Evolutionary conservation across 1,140 invertebrate genomes (phyloP).

Genomic region (Metaphire vulgaris): DNA sequence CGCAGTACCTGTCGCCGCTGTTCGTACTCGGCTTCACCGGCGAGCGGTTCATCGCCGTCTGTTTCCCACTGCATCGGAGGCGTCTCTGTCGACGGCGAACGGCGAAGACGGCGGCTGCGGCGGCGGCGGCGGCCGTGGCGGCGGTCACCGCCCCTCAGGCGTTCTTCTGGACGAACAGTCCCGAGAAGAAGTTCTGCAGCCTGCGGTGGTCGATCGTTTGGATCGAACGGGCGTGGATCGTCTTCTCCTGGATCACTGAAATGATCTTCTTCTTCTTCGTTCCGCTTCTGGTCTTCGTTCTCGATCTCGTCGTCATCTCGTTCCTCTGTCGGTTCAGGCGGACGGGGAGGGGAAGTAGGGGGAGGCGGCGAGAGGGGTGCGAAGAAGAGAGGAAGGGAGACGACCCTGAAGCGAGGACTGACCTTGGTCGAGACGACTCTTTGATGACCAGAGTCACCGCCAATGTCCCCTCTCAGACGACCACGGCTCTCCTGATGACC

Average conservation of each 20-base stretch:
- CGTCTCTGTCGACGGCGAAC: neutral
- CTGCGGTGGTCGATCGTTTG: neutral
- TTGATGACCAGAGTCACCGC: neutral
- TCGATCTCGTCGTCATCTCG: neutral
- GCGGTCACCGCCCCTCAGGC: neutral
- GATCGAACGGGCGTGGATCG: neutral
- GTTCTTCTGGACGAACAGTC: neutral
- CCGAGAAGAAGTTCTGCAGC: neutral
- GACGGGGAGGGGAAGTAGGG: neutral
- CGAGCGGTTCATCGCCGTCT: conserved; percentile 17
- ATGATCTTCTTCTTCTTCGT: neutral
- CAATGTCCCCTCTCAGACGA: neutral
- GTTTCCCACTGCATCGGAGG: conserved; percentile 5
- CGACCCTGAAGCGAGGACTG: neutral
- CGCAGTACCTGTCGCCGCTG: conserved; percentile 1
- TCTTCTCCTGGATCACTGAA: neutral
- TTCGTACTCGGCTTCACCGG: conserved; percentile 18
- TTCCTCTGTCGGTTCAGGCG: neutral
- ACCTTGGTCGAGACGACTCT: too few relatives aligned
- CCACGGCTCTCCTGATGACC: neutral
- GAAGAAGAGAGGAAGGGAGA: neutral
- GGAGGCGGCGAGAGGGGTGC: neutral
- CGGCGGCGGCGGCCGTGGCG: too few relatives aligned
- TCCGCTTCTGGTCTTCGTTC: neutral
- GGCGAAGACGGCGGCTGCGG: neutral